These are phyloP conservation scores for Melanostoma mellinum DNA, from an alignment of 2,888 invertebrate species.

Conservation along the genomic window DNA sequence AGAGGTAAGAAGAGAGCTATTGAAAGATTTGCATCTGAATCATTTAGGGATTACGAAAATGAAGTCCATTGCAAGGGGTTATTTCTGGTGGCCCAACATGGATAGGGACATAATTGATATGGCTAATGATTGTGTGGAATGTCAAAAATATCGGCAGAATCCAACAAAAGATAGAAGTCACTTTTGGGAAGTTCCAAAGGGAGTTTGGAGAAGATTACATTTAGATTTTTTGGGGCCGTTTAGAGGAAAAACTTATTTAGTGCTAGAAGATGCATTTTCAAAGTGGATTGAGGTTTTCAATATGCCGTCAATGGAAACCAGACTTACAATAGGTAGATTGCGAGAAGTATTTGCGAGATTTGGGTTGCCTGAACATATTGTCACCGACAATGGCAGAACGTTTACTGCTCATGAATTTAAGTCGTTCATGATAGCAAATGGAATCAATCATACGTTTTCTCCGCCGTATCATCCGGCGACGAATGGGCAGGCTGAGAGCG, in stretches of 20 bases:
- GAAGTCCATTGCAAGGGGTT: constrained; percentile 1
- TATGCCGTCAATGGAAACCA: constrained; percentile 7
- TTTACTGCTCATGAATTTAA: constrained; percentile 1
- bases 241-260: constrained; percentile 10
- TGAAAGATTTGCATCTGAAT: neutral
- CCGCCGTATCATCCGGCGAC: neutral
- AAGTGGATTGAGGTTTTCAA: constrained; percentile 11
- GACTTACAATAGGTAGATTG: neutral
- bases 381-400: too few relatives aligned
- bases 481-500: constrained; percentile 2
- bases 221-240: neutral
- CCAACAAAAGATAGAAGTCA: constrained; percentile 23
- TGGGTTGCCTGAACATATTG: too few relatives aligned
- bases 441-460: constrained; percentile 4
- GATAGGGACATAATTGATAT: neutral
- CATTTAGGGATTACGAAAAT: constrained; percentile 17
- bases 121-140: constrained; percentile 21
- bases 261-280: constrained; percentile 6
- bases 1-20: constrained; percentile 5
- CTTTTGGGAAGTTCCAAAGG: constrained; percentile 21
- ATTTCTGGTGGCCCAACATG: constrained; percentile 7
- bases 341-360: too few relatives aligned
- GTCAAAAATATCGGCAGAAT: constrained; percentile 23
- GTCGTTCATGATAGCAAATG: neutral
- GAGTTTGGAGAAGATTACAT: neutral